Conservation (phyloP, 2,113 vertebrate species). For the Chaetops frenatus region DNA sequence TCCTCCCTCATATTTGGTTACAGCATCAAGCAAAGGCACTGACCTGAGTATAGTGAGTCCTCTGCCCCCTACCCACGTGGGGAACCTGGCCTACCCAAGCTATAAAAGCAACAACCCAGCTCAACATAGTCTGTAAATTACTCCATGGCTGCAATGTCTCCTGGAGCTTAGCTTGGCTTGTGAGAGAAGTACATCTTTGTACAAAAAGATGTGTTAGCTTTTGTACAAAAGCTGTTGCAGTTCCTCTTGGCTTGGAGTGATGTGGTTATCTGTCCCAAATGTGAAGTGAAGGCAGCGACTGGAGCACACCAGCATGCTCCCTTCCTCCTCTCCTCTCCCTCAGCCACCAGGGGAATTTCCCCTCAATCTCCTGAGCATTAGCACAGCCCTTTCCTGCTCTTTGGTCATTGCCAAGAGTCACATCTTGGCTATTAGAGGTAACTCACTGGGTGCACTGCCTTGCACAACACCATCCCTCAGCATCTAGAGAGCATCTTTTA, state of each 20-base stretch:
- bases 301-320: neutral
- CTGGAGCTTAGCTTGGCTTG: neutral
- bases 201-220: neutral
- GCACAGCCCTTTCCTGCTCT: neutral
- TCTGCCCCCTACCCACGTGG: neutral
- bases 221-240: neutral
- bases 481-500: neutral
- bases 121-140: neutral
- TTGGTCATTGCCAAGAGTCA: neutral
- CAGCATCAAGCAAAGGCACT: neutral
- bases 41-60: neutral
- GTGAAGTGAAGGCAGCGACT: neutral
- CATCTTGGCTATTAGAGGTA: neutral
- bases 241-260: neutral
- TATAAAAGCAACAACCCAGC: neutral
- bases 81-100: neutral
- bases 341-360: neutral
- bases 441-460: fast-evolving
- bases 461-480: neutral
- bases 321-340: neutral
- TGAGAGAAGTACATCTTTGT: neutral
- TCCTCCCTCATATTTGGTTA: neutral
- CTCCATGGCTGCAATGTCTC: neutral
- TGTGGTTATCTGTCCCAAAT: neutral
- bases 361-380: neutral